Evolutionary conservation across 2,113 vertebrate genomes (phyloP).

Genomic region (Toxotes jaculatrix): DNA sequence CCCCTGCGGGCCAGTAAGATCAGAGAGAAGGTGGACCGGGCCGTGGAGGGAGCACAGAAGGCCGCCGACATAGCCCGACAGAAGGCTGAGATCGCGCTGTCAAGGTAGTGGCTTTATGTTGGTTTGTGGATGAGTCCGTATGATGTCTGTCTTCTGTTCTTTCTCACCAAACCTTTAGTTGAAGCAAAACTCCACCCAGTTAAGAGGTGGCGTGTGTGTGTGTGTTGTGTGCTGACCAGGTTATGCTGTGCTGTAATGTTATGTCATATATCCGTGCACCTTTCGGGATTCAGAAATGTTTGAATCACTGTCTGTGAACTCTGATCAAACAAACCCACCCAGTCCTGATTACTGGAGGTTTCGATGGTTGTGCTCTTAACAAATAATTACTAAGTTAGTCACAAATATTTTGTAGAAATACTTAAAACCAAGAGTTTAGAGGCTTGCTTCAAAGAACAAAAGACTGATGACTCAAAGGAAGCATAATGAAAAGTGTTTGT

Average conservation of each 20-base stretch:
- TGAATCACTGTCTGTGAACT: too few species aligned
- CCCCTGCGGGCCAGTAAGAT: constrained; percentile 97
- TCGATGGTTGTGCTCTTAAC: neutral
- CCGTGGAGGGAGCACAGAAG: constrained; percentile 91
- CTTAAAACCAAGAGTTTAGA: too few species aligned
- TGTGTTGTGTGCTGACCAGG: too few species aligned
- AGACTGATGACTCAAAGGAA: too few species aligned
- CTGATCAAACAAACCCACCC: too few species aligned
- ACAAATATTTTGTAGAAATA: too few species aligned
- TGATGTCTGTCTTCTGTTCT: neutral
- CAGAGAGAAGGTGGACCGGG: constrained; percentile 97
- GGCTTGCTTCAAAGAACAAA: too few species aligned
- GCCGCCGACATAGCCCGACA: constrained; percentile 94
- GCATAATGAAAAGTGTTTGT: too few species aligned
- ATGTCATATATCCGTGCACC: too few species aligned
- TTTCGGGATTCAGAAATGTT: too few species aligned
- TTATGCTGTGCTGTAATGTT: too few species aligned
- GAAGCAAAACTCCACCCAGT: neutral
- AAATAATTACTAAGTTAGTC: neutral
- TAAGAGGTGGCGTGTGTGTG: too few species aligned
- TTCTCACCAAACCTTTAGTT: neutral
- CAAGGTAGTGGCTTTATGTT: constrained; percentile 86
- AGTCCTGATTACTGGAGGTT: neutral
- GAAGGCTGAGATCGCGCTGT: constrained; percentile 95
- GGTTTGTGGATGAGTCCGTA: neutral